Base-by-base conservation (phyloP, 1,140 invertebrate genomes). In the Zaprionus lachaisei region DNA sequence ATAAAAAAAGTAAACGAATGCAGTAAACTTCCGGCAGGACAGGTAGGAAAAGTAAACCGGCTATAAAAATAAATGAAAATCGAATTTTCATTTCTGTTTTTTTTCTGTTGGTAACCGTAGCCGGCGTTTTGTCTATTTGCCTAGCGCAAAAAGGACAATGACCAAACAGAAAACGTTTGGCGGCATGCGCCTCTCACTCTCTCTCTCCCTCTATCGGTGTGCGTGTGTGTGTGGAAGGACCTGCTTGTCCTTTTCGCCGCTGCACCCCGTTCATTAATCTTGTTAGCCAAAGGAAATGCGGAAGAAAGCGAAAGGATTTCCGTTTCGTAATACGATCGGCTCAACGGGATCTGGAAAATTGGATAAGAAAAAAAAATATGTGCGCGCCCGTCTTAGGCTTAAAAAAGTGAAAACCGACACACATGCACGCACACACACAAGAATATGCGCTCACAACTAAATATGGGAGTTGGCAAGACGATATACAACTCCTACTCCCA, bases 281-380 rank as follows among this genome's bases (percentile, higher is more conserved):
- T 84, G 79, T 89, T 83, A 84, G 69, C 49, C 24, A 34, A 77
- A 77, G 79, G 81, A 79, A 81, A 60, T 72, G 72, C 85, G 79
- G 72, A 80, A 68, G 84, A 85, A 91, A 91, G 71, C 75, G 84
- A 91, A 91, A 91, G 84, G 81, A 91, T 89, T 91, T 91, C 89
- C 86, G 86, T 77, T 77, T 57, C 67, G 83, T 80, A 86, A 86
- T 87, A 63, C 67, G 80, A 87, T 80, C 41, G n/a, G 68, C 76
- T 79, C 56, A 47, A 61, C 22, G 44, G n/a, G 49, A 38, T 24
- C 62, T 72, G 66, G 55, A 63, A 70, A 79, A 72, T 75, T 80
- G 74, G 51, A 49, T 71, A 72, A 77, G 79, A 80, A 78, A 77
- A 78, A 77, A 75, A 80, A 78, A 75, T 66, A 58, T 56, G 9